Evolutionary conservation across 2,797 vertebrate species (phyloP).

Genomic region (Crenichthys baileyi): DNA sequence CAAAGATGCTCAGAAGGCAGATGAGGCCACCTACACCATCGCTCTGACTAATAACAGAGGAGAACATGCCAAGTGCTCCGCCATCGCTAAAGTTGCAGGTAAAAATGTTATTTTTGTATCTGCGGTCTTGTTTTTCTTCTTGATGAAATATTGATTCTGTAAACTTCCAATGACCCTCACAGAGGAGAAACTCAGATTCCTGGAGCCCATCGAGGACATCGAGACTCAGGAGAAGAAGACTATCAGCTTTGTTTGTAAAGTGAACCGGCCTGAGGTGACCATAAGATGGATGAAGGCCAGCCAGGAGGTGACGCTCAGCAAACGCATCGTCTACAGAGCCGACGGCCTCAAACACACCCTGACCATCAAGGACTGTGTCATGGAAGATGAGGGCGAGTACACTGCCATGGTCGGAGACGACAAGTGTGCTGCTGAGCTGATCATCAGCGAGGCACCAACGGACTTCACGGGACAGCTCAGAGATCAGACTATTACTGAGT

Average conservation of each 20-base stretch:
- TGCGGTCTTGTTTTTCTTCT: neutral
- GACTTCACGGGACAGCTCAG: conserved; percentile 91
- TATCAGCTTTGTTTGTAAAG: conserved; percentile 93
- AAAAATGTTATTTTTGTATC: neutral
- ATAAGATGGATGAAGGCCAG: conserved; percentile 95
- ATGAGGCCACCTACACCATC: conserved; percentile 88
- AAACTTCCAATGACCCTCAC: conserved; percentile 32
- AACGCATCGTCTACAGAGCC: conserved; percentile 88
- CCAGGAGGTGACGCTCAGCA: conserved; percentile 90
- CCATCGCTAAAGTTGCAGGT: conserved; percentile 88
- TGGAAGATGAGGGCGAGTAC: conserved; percentile 97
- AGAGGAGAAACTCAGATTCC: conserved; percentile 94
- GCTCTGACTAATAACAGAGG: conserved; percentile 89
- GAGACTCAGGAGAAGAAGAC: conserved; percentile 98
- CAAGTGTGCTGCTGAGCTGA: conserved; percentile 92
- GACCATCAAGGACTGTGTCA: conserved; percentile 92
- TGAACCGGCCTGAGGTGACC: conserved; percentile 91
- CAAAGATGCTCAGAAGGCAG: conserved; percentile 85
- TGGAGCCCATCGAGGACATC: conserved; percentile 92
- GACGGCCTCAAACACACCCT: conserved; percentile 94
- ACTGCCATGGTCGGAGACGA: conserved; percentile 88
- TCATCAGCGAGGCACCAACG: conserved; percentile 96
- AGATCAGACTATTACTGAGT: conserved; percentile 97
- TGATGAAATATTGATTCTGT: neutral
- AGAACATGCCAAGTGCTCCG: conserved; percentile 88